A percentile compares a stretch with the other conserved stretches of the same genome.
phyloP scores from a whole-genome alignment of 2,797 vertebrate species.

The Sus cebifrons region DNA sequence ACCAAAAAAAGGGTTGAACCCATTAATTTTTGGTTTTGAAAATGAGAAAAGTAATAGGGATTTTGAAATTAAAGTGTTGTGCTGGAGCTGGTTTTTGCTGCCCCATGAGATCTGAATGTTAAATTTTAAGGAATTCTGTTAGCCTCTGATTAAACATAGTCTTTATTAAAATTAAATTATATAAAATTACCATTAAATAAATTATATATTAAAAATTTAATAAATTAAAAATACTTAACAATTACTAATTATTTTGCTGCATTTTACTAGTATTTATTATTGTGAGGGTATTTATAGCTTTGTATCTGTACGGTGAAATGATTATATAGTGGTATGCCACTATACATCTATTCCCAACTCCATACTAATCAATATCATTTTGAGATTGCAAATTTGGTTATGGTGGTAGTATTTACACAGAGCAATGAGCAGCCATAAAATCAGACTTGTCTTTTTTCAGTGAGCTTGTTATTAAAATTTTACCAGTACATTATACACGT shows the following conservation, averaged over 20 bases:
- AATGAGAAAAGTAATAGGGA: not conserved
- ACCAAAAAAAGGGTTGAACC: not conserved
- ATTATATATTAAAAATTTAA: not conserved
- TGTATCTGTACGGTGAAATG: not conserved
- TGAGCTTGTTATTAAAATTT: not conserved
- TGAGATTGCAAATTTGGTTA: not conserved
- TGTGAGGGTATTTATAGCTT: not conserved
- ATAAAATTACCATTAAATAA: not conserved
- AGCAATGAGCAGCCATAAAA: not conserved
- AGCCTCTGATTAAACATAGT: not conserved
- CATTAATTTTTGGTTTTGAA: not conserved
- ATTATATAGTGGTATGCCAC: not conserved
- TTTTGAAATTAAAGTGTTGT: conserved; percentile 15
- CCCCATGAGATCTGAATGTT: not conserved
- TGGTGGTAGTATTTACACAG: not conserved
- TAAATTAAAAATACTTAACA: not conserved
- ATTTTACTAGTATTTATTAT: not conserved
- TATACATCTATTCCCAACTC: not conserved
- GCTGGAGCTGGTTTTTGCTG: not conserved
- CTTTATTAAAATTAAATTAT: conserved; percentile 7
- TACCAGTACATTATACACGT: not conserved
- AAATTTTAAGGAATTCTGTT: conserved; percentile 4
- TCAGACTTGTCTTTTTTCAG: not conserved
- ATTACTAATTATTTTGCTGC: not conserved
- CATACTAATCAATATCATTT: not conserved